Evolutionary conservation across 2,888 invertebrate species (phyloP).

Genomic region (Strigamia transsilvanica): DNA sequence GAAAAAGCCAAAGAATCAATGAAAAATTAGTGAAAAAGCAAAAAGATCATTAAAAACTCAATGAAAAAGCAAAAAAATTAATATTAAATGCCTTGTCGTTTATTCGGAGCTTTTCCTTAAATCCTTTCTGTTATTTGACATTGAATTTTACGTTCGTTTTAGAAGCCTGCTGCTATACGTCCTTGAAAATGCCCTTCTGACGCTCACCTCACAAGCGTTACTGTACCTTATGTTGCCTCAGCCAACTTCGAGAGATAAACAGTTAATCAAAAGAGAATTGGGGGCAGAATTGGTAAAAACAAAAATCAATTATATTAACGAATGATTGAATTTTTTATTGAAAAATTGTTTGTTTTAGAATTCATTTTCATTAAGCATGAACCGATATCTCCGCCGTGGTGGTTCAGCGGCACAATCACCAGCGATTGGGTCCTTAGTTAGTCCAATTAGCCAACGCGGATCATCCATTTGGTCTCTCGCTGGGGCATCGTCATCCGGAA

Average conservation of each 20-base stretch:
- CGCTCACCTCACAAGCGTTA: slow-evolving; percentile 63
- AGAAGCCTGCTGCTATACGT: slow-evolving; percentile 60
- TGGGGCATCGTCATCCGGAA: background rate
- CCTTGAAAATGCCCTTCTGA: slow-evolving; percentile 62
- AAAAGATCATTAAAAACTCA: too few species aligned
- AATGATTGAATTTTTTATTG: background rate
- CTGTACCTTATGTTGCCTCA: slow-evolving; percentile 62
- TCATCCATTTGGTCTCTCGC: background rate
- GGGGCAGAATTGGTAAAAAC: slow-evolving; percentile 64
- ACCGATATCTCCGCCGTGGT: slow-evolving; percentile 42
- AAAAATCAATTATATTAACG: background rate
- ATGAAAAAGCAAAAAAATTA: too few species aligned
- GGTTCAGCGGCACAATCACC: slow-evolving; percentile 16
- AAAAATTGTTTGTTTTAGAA: slow-evolving; percentile 10
- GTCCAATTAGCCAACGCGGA: background rate
- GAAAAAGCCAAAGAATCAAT: too few species aligned
- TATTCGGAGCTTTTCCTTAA: too few species aligned
- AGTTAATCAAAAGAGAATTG: slow-evolving; percentile 64
- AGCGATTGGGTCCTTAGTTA: slow-evolving; percentile 1
- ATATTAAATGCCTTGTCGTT: too few species aligned
- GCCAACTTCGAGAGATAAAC: slow-evolving; percentile 62
- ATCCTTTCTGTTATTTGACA: background rate
- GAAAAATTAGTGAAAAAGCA: too few species aligned
- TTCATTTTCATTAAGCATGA: slow-evolving; percentile 51
- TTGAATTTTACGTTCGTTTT: slow-evolving; percentile 13